Evolutionary conservation across 2,888 invertebrate genomes (phyloP).

Genomic region (Athrips mouffetella): DNA sequence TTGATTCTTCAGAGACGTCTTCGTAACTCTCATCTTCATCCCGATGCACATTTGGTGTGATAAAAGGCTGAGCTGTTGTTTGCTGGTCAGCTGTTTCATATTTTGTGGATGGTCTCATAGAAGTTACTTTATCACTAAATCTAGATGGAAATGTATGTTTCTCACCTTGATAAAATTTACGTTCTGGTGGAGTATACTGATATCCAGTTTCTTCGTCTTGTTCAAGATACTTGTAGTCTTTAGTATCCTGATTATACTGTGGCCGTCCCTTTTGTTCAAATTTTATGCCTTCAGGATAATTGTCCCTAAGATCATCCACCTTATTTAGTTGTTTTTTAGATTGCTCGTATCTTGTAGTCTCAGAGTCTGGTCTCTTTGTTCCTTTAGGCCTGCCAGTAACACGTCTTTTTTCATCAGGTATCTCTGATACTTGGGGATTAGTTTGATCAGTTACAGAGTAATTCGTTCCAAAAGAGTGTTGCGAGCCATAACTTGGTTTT

Average conservation of each 20-base stretch:
- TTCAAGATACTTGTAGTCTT: neutral
- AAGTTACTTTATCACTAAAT: constrained; percentile 14
- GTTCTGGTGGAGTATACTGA: constrained; percentile 32
- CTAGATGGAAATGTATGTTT: constrained; percentile 17
- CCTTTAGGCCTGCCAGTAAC: neutral
- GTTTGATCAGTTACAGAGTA: neutral
- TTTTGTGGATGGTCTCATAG: constrained; percentile 8
- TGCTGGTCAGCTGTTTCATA: neutral
- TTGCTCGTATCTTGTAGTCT: neutral
- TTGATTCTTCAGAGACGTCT: constrained; percentile 18
- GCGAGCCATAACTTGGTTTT: neutral
- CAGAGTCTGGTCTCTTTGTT: neutral
- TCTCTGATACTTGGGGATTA: neutral
- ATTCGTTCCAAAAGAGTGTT: neutral
- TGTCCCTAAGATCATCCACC: neutral
- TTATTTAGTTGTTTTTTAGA: neutral
- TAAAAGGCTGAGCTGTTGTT: constrained; percentile 29
- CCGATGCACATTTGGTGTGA: constrained; percentile 31
- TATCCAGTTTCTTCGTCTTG: constrained; percentile 28
- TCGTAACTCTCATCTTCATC: constrained; percentile 20
- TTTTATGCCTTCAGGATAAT: neutral
- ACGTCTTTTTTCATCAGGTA: neutral
- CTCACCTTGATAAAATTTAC: constrained; percentile 23
- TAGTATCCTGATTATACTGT: neutral
- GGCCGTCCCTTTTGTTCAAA: neutral